These are phyloP conservation scores for Acrobasis repandana DNA, from an alignment of 2,888 invertebrate species.

Conservation along the genomic window DNA sequence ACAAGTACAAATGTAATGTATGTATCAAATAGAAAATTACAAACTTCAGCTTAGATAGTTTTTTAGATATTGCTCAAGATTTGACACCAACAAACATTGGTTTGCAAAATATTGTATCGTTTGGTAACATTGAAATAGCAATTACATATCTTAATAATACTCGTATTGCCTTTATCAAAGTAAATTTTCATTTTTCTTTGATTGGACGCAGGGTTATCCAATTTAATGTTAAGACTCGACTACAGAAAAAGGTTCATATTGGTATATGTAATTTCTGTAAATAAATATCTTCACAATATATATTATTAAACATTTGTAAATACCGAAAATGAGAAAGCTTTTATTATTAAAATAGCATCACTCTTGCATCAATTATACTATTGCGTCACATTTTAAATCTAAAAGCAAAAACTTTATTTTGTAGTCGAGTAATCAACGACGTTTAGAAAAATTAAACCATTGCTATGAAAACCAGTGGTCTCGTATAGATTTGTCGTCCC, in stretches of 20 bases:
- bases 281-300: not conserved
- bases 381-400: no score
- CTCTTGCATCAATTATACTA: no score
- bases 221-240: slow-evolving; percentile 3
- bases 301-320: not conserved
- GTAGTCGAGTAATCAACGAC: not conserved
- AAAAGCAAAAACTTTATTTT: not conserved
- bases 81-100: slow-evolving; percentile 21
- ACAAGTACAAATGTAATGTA: no score
- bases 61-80: slow-evolving; percentile 40
- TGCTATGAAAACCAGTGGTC: no score
- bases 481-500: no score
- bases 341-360: no score
- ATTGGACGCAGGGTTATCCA: not conserved
- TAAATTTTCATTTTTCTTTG: not conserved
- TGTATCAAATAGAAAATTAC: not conserved
- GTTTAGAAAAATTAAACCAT: not conserved
- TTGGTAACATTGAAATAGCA: not conserved
- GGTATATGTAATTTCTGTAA: not conserved
- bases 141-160: not conserved
- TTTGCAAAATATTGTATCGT: slow-evolving; percentile 11
- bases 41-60: not conserved
- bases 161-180: not conserved
- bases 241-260: slow-evolving; percentile 1
- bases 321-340: no score